A percentile compares a stretch with the other conserved stretches of the same genome.
phyloP scores from a whole-genome alignment of 1,140 invertebrate species.

The Mizuhopecten yessoensis region DNA sequence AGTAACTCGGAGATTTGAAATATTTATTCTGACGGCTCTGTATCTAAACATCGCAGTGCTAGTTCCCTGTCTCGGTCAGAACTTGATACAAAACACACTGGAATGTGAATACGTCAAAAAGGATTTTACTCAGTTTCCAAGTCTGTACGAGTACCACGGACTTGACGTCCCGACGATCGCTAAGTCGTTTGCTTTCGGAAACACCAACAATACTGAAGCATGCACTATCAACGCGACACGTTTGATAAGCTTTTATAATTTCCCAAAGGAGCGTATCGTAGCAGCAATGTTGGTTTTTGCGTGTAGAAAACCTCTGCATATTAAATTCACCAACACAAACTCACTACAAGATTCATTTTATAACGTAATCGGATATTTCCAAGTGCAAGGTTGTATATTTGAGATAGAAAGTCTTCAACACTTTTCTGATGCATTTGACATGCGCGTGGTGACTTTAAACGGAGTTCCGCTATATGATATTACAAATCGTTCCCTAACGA shows the following conservation, averaged over 20 bases:
- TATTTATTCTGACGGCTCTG: not conserved
- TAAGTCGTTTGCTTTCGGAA: not conserved
- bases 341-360: not conserved
- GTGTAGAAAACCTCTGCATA: not conserved
- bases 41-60: not conserved
- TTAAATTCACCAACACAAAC: not conserved
- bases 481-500: not conserved
- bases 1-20: not conserved
- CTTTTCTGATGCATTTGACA: not conserved
- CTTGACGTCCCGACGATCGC: not conserved
- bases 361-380: conserved; percentile 42
- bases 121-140: not conserved
- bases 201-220: not conserved
- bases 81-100: not conserved
- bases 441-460: conserved; percentile 1
- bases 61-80: not conserved
- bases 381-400: not conserved
- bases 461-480: not conserved
- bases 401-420: not conserved
- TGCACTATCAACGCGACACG: not conserved
- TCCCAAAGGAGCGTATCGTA: not conserved
- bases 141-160: not conserved
- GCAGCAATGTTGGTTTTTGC: not conserved
- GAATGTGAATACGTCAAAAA: not conserved
- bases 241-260: not conserved